phyloP scores from a whole-genome alignment of 2,113 vertebrate genomes.

The Corythornis cristatus region DNA sequence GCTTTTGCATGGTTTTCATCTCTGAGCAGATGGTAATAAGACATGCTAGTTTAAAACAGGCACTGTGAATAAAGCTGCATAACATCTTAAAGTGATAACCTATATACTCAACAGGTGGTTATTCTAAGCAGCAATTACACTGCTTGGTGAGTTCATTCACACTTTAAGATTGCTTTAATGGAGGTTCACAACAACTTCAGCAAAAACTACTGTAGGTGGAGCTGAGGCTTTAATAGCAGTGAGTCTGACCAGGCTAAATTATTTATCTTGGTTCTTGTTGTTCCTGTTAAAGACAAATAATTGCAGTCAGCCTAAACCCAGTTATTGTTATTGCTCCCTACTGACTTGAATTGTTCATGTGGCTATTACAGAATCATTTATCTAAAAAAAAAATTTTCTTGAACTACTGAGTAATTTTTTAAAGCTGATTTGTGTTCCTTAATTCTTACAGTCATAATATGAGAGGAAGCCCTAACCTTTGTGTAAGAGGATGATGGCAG shows the following conservation, averaged over 20 bases:
- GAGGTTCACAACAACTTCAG: not conserved
- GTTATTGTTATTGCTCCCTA: not conserved
- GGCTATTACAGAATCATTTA: not conserved
- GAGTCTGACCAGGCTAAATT: not conserved
- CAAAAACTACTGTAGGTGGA: not conserved
- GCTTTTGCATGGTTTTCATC: not conserved
- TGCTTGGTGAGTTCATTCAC: fast-evolving
- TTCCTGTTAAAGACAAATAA: not conserved
- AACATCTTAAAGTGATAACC: not conserved
- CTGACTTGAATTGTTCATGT: not conserved
- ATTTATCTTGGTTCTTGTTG: not conserved
- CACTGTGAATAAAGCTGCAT: not conserved
- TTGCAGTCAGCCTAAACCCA: not conserved
- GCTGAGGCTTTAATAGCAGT: not conserved
- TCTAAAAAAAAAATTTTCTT: not conserved
- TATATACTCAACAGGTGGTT: not conserved
- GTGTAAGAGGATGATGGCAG: not conserved
- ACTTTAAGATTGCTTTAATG: not conserved
- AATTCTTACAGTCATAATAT: not conserved
- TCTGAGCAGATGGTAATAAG: not conserved
- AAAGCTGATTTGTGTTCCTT: not conserved
- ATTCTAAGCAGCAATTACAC: not conserved
- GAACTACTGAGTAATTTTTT: not conserved
- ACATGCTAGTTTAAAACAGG: not conserved
- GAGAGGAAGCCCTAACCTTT: not conserved